Evolutionary conservation across 2,113 vertebrate genomes (phyloP), one percentile per base, ranked within the genome.

Genomic region (Heloderma charlesbogerti): DNA sequence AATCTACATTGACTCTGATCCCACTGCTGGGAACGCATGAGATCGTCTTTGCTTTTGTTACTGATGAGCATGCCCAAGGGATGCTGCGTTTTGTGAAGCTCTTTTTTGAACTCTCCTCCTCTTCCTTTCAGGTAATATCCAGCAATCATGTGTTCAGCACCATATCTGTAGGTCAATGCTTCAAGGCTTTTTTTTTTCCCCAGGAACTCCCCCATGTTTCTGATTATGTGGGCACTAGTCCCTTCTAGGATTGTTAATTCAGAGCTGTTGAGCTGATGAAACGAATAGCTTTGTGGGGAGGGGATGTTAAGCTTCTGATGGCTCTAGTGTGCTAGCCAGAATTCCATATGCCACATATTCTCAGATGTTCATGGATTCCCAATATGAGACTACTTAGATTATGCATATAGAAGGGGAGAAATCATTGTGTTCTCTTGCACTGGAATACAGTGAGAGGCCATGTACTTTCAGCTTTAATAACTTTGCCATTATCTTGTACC

Each of bases 1-100:
- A 98, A 95, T 99, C 98, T 71, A 99, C 98, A 0, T 80, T 99
- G 97, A 99, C 98, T 3, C 97, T 99, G 90, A 98, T 99, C 84
- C 98, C 98, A 0, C 96, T 99, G 48, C 97, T 99, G 97, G 98
- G 98, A 29, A 98, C 98, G 29, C 98, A 99, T 1, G 98, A 98
- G 88, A 97, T 99, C 88, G 97, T 99, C 93, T 99, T 99, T 92
- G 98, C 98, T 43, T 97, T 98, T 51, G 96, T 98, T 90, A 97
- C 98, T 29, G 98, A 98, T 0, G 98, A 98, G 45, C 97, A 98
- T 0, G 98, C 96, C 74, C 97, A 94, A 92, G 98, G 98, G 12
- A 97, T 94, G 45, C 95, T 99, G 92, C 98, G 98, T 80, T 98
- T 97, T 25, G 91, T 98, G 97, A 98, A 98, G 87, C 97, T 99